Evolutionary conservation across 1,140 invertebrate genomes (phyloP), one percentile per base, ranked within the genome.

Genomic region (Xylocopa sonorina): DNA sequence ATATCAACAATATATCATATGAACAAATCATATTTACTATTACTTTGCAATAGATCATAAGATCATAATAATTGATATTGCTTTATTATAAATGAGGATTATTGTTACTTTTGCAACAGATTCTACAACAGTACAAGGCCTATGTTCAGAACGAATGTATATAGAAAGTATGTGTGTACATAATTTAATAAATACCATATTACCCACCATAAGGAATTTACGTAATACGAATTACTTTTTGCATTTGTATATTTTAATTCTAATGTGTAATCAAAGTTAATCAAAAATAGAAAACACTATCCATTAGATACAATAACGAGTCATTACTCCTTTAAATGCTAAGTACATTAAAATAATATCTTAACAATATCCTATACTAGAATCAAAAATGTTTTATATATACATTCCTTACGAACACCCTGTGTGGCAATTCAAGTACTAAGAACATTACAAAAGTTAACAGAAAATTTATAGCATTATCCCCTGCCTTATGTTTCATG

Each of bases 401-500:
- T 58, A 78, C 48, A 63, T 72, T 66, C 32, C 24, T 80, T 60
- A 29, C 74, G 34, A 7, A 43, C 62, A 80, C 71, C 51, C 62
- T 80, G 60, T 48, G n/a, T 32, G 50, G 16, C 21, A 51, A 60
- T 80, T 75, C 12, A 80, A n/a, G 41, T 63, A 66, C 58, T 50
- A 46, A 43, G 18, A 82, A 63, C 29, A 74, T 18, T 83, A 66
- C 18, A 29, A 24, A 32, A 79, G 41, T 57, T 62, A 68, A 76
- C 7, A 18, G 51, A 60, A 48, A 50, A 48, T 21, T 14, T 43
- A 34, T 16, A 16, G n/a, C n/a, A n/a, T n/a, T n/a, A n/a, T n/a
- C 18, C 43, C 2, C 16, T 41, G 34, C 69, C 72, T 86, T 88
- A 93, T 75, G 89, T 92, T 78, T 93, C 92, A 51, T 92, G 92